Evolutionary conservation across 2,888 invertebrate species (phyloP), one percentile per base, ranked within the genome.

Genomic region (Willowsia nigromaculata): DNA sequence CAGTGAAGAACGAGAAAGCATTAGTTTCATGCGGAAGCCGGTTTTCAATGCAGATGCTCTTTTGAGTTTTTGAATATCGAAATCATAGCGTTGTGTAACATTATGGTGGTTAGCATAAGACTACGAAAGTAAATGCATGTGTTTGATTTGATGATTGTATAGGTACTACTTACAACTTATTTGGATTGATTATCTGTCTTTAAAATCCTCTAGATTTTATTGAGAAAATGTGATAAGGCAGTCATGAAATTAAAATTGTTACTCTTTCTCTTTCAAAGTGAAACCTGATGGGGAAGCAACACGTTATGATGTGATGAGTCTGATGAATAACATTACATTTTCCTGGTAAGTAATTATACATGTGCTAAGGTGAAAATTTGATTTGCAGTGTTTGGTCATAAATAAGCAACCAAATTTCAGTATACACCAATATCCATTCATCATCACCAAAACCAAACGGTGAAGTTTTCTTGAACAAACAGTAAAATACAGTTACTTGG

Each of bases 31-130:
- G 30, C 47, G 27, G 22, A 83, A 83, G 33, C 50, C 71, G 37
- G 65, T 83, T 33, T n/a, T 4, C 33, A 65, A 15, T 11, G 15
- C 9, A 18, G 82, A 74, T 83, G 88, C 74, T 74, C 88, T 56
- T 87, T 81, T 62, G 11, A 0, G 27, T 18, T 56, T 87, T 81
- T 62, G 11, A 0, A 43, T 18, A 40, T 43, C 22, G 27, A 25
- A 47, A 47, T 50, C 4, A 43, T 22, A 27, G 22, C 13, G 9
- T n/a, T n/a, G n/a, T 33, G 33, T 15, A 30, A n/a, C 43, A 50
- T 25, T 22, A 22, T 33, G 37, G 37, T 37, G 68, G 40, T 0
- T n/a, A 68, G 30, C 1, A 40, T 56, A 18, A 22, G 50, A 50
- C 11, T 40, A 71, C 18, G 22, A 40, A 71, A 18, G 62, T 62